phyloP scores from a whole-genome alignment of 2,888 invertebrate genomes.

The Drosophila lutescens region DNA sequence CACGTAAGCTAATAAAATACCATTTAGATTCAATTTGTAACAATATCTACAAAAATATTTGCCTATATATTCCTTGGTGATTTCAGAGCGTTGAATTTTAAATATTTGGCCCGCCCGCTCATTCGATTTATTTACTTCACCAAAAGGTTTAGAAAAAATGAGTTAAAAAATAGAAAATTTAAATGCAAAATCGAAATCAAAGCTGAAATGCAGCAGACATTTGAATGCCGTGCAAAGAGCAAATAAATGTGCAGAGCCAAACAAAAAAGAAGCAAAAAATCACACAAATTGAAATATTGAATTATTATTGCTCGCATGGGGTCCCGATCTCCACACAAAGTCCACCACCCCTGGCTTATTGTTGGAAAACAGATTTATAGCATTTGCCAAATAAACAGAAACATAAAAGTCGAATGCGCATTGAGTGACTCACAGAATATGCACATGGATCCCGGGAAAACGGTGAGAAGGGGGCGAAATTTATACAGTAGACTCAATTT shows the following conservation, averaged over 20 bases:
- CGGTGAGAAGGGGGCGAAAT: background rate
- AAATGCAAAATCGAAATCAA: slow-evolving; percentile 25
- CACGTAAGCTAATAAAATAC: slow-evolving; percentile 23
- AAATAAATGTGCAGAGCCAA: slow-evolving; percentile 21
- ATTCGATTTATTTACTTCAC: slow-evolving; percentile 42
- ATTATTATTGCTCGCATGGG: slow-evolving; percentile 55
- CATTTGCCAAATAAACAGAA: slow-evolving; percentile 67
- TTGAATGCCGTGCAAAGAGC: slow-evolving; percentile 40
- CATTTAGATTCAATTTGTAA: slow-evolving; percentile 30
- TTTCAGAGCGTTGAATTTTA: slow-evolving; percentile 22
- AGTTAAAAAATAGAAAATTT: slow-evolving; percentile 6
- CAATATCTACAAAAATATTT: slow-evolving; percentile 23
- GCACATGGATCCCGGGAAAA: slow-evolving; percentile 5
- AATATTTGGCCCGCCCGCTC: slow-evolving; percentile 22
- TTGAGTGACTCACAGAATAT: slow-evolving; percentile 39
- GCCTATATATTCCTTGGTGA: background rate
- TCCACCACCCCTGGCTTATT: slow-evolving; percentile 42
- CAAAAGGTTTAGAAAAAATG: slow-evolving; percentile 27
- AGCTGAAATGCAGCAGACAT: slow-evolving; percentile 26
- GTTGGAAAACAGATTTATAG: slow-evolving; percentile 52
- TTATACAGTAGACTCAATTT: slow-evolving; percentile 38
- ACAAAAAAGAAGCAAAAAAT: slow-evolving; percentile 23
- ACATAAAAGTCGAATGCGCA: slow-evolving; percentile 41
- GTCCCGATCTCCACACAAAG: slow-evolving; percentile 16
- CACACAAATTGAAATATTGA: slow-evolving; percentile 76